Percentiles rank a stretch among this genome's conserved stretches.
These are phyloP conservation scores for Coecobrya sp. DNA, from an alignment of 2,888 invertebrate genomes.

Conservation along the genomic window DNA sequence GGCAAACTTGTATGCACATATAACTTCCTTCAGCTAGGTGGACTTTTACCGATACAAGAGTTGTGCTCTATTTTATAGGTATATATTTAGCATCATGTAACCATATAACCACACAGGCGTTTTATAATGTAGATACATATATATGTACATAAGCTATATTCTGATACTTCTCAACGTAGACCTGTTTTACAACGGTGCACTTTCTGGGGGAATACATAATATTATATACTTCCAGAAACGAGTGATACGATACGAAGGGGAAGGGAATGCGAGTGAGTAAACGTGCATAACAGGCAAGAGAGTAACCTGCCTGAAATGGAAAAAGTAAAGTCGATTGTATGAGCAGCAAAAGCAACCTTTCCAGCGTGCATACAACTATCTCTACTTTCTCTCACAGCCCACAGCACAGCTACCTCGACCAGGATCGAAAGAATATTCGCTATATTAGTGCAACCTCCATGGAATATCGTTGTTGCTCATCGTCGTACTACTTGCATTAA, in stretches of 20 bases:
- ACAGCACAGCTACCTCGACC: slow-evolving; percentile 43
- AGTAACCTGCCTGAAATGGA: slow-evolving; percentile 43
- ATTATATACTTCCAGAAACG: not conserved
- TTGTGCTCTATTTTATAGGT: no score
- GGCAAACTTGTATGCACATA: not conserved
- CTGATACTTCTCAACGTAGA: slow-evolving; percentile 3
- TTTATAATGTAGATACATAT: not conserved
- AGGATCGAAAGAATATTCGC: slow-evolving; percentile 43
- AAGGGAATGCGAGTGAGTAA: slow-evolving; percentile 43
- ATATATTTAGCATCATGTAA: not conserved
- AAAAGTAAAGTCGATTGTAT: slow-evolving; percentile 60
- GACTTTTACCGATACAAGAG: not conserved
- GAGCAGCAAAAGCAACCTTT: slow-evolving; percentile 39
- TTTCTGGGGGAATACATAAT: slow-evolving; percentile 29
- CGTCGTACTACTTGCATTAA: slow-evolving; percentile 1
- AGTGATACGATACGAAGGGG: slow-evolving; percentile 37
- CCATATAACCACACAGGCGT: not conserved
- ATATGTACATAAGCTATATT: not conserved
- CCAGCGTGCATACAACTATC: slow-evolving; percentile 47
- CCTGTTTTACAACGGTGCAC: not conserved
- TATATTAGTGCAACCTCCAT: slow-evolving; percentile 51
- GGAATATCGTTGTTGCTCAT: slow-evolving; percentile 65
- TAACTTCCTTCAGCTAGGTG: not conserved
- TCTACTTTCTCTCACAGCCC: slow-evolving; percentile 45
- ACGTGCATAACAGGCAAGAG: slow-evolving; percentile 25